Conservation (phyloP, 2,797 vertebrate species). For the Oreortyx pictus region DNA sequence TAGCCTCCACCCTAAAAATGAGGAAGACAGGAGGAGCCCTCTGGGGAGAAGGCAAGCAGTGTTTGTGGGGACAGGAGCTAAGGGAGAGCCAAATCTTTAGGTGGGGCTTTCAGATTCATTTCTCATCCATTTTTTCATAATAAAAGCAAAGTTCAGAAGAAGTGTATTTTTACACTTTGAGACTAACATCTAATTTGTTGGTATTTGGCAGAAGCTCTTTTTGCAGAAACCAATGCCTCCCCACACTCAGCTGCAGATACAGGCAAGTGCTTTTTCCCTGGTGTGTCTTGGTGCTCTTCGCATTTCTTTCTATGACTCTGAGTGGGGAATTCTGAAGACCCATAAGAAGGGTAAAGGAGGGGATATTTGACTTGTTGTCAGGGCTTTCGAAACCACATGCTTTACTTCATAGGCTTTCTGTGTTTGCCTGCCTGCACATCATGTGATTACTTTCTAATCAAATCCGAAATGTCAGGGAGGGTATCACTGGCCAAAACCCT, state of each 20-base stretch:
- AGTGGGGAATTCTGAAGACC: background rate
- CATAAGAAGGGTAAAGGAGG: fast-evolving
- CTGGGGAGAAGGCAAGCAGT: constrained; percentile 5
- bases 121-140: background rate
- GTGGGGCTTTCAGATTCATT: background rate
- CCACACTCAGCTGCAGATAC: fast-evolving
- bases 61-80: constrained; percentile 19
- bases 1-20: constrained; percentile 70
- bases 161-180: constrained; percentile 1
- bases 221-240: background rate
- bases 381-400: background rate
- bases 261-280: fast-evolving
- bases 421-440: background rate
- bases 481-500: background rate
- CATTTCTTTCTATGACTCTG: background rate
- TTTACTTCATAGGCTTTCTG: background rate
- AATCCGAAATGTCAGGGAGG: constrained; percentile 16
- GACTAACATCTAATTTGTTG: background rate
- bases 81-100: constrained; percentile 20
- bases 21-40: constrained; percentile 69
- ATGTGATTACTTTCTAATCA: background rate
- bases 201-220: background rate
- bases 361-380: background rate
- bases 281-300: background rate
- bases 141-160: background rate